Base-by-base conservation (phyloP, 2,888 invertebrate species). In the Agrotis segetum region DNA sequence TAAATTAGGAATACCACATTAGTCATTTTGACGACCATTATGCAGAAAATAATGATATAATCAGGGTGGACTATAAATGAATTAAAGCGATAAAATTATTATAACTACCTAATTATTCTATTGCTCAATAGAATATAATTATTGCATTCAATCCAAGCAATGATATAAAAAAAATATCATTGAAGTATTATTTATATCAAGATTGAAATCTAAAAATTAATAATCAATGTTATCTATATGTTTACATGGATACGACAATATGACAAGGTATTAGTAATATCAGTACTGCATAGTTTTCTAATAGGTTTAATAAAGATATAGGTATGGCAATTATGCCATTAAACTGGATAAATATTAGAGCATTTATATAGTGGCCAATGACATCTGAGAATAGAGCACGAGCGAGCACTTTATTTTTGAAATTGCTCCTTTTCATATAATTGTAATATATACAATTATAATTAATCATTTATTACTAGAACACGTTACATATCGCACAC, bases 241-340 rank as follows among this genome's bases (percentile, higher is more conserved):
- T 44, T 21, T 9, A 47, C 40, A 47, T 29, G 7, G 3, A 67
- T 68, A 55, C 17, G 69, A 17, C 1, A 40, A 47, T 24, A 2
- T 2, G 13, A 77, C 49, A n/a, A 40, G 14, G 6, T 44, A 19
- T 0, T n/a, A 19, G 5, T 14, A 44, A 46, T 46, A 6, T 11
- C 34, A 34, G 5, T 29, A n/a, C 53, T 47, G 13, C 29, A 40
- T 29, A 40, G 0, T 56, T 13, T 50, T 13, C 9, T n/a, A 16
- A 81, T 50, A 14, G 1, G 21, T 59, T 53, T 59, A 24, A 29
- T 44, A 29, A 21, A 13, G 14, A 71, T 13, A 21, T 11, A 47
- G 19, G 49, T 14, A 72, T 17, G 47, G 67, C 50, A 61, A 9
- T 52, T 46, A 24, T 24, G 59, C 80, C 74, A 64, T 60, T 74